Evolutionary conservation across 2,888 invertebrate genomes (phyloP).

Genomic region (Asteroscopus sphinx): DNA sequence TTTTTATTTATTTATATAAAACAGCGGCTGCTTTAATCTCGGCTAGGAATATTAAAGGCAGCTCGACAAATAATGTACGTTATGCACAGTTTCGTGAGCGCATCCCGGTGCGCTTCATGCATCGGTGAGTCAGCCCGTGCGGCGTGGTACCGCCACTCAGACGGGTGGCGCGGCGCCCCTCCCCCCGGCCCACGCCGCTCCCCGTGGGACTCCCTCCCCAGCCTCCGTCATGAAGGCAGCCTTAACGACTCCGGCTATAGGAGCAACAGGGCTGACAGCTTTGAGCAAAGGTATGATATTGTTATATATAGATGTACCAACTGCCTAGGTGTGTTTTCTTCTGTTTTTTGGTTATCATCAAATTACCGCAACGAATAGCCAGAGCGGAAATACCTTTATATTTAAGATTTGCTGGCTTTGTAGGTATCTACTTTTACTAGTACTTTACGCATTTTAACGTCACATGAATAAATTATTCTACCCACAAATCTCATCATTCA

Average conservation of each 20-base stretch:
- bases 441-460: too few relatives aligned
- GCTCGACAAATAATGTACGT: slow-evolving; percentile 46
- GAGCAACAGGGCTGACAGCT: slow-evolving; percentile 95
- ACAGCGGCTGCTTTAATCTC: slow-evolving; percentile 17
- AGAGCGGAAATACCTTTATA: too few relatives aligned
- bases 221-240: slow-evolving; percentile 95
- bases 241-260: slow-evolving; percentile 96
- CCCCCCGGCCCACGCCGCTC: slow-evolving; percentile 92
- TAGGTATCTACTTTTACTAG: too few relatives aligned
- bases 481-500: too few relatives aligned
- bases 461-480: too few relatives aligned
- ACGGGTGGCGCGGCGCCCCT: slow-evolving; percentile 93
- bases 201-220: slow-evolving; percentile 96
- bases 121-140: slow-evolving; percentile 97
- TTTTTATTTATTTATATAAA: background rate
- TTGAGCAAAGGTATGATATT: slow-evolving; percentile 94
- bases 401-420: too few relatives aligned
- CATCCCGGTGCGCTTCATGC: slow-evolving; percentile 95
- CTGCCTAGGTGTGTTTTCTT: too few relatives aligned
- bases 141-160: slow-evolving; percentile 97
- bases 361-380: background rate
- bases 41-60: slow-evolving; percentile 41
- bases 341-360: background rate
- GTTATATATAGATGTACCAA: too few relatives aligned
- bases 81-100: slow-evolving; percentile 86